phyloP scores from a whole-genome alignment of 2,113 vertebrate species.

The Paradoxurus hermaphroditus region DNA sequence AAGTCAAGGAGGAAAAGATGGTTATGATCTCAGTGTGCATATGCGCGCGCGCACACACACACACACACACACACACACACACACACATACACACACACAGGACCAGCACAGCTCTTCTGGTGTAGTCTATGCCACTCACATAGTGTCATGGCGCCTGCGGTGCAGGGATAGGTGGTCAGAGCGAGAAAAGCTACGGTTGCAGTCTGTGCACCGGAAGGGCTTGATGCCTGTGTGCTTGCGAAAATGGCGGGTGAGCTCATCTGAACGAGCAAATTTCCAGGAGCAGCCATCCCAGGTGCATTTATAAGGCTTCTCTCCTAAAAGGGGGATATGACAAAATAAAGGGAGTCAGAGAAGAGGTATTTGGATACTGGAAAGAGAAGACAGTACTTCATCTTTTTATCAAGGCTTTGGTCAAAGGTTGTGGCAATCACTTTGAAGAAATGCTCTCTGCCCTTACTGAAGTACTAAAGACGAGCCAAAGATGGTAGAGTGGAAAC shows the following conservation, averaged over 20 bases:
- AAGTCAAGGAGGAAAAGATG: neutral
- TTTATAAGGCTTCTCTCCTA: constrained; percentile 97
- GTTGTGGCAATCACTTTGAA: neutral
- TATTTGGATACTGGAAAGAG: neutral
- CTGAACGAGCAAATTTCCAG: constrained; percentile 96
- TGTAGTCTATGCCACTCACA: constrained; percentile 83
- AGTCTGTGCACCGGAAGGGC: constrained; percentile 97
- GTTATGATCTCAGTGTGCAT: neutral
- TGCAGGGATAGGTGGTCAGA: constrained; percentile 97
- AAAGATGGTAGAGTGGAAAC: neutral
- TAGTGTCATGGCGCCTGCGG: constrained; percentile 95
- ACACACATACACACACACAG: neutral
- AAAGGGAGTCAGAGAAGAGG: constrained; percentile 41
- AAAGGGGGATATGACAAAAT: neutral
- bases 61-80: neutral
- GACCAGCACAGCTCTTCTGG: neutral
- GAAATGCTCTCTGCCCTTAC: neutral
- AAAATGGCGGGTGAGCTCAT: constrained; percentile 97
- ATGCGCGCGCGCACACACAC: too few species aligned
- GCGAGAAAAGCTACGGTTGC: constrained; percentile 97
- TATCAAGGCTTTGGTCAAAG: neutral
- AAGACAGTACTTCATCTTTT: neutral
- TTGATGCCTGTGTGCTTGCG: constrained; percentile 99
- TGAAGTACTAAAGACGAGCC: neutral
- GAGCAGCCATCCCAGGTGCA: constrained; percentile 98